These are phyloP conservation scores for Sipunculus nudus DNA, from an alignment of 2,888 invertebrate genomes.

Conservation along the genomic window DNA sequence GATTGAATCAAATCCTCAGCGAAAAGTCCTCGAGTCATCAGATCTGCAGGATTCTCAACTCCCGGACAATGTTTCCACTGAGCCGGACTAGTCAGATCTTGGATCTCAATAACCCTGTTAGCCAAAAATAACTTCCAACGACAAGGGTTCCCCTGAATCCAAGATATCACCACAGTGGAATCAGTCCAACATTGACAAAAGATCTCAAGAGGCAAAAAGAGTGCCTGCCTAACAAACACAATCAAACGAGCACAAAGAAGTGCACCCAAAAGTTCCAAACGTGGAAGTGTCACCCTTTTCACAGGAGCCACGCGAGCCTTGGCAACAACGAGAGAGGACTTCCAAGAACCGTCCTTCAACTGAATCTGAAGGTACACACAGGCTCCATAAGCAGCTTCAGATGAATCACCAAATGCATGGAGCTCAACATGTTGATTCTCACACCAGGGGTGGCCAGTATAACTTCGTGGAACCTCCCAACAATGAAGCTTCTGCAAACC, in stretches of 20 bases:
- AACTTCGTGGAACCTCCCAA: not conserved
- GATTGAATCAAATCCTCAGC: slow-evolving; percentile 15
- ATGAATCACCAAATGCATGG: slow-evolving; percentile 43
- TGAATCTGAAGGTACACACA: slow-evolving; percentile 27
- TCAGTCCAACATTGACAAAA: slow-evolving; percentile 32
- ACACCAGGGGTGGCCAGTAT: not conserved
- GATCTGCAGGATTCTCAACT: slow-evolving; percentile 50
- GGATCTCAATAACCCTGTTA: too few species aligned
- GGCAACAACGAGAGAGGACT: slow-evolving; percentile 9
- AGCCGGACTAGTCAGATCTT: slow-evolving; percentile 16
- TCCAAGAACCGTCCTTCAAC: not conserved
- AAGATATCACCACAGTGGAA: slow-evolving; percentile 36
- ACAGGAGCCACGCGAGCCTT: slow-evolving; percentile 42
- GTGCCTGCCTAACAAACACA: slow-evolving; percentile 25
- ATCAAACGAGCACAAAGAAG: slow-evolving; percentile 24
- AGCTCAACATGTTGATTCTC: slow-evolving; percentile 2
- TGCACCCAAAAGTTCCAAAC: slow-evolving; percentile 32
- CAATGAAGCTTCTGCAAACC: not conserved
- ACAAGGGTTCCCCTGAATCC: slow-evolving; percentile 27
- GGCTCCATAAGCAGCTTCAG: slow-evolving; percentile 37
- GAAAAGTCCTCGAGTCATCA: slow-evolving; percentile 40
- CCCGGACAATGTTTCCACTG: slow-evolving; percentile 44
- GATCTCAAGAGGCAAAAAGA: slow-evolving; percentile 28
- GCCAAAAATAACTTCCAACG: slow-evolving; percentile 39
- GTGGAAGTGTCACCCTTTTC: slow-evolving; percentile 36